These are phyloP conservation scores for Drosophila crucigera DNA, from an alignment of 2,888 invertebrate species.

Conservation along the genomic window DNA sequence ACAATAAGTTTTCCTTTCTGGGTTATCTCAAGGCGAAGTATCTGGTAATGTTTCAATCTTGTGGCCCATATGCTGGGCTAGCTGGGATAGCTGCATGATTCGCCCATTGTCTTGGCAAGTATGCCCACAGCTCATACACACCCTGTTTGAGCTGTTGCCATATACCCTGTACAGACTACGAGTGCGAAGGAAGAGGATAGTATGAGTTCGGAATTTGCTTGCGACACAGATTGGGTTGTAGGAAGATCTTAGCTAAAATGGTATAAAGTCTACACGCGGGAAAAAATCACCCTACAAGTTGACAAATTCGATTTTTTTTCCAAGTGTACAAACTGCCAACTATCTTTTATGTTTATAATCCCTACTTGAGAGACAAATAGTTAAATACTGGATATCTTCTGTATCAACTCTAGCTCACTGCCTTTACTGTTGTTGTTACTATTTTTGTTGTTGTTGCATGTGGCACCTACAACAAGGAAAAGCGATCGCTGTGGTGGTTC, in stretches of 20 bases:
- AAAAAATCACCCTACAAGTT: neutral
- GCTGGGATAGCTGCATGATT: slow-evolving; percentile 58
- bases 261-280: neutral
- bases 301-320: neutral
- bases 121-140: slow-evolving; percentile 77
- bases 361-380: neutral
- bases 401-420: neutral
- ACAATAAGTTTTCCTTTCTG: slow-evolving; percentile 30
- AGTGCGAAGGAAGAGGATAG: neutral
- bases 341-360: neutral
- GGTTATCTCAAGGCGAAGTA: slow-evolving; percentile 80
- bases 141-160: slow-evolving; percentile 65
- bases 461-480: slow-evolving; percentile 57
- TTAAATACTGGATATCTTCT: slow-evolving; percentile 3
- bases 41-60: slow-evolving; percentile 85
- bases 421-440: slow-evolving; percentile 6
- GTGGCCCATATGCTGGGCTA: slow-evolving; percentile 65
- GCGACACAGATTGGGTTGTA: neutral
- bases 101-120: slow-evolving; percentile 68
- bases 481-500: slow-evolving; percentile 80
- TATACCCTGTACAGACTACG: slow-evolving; percentile 18
- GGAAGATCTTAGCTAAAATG: neutral
- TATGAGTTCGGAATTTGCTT: neutral
- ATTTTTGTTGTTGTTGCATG: slow-evolving; percentile 46
- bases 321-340: neutral